A percentile compares a stretch with the other conserved stretches of the same genome.
These are phyloP conservation scores for Sander lucioperca DNA, from an alignment of 2,113 vertebrate genomes.

Conservation along the genomic window DNA sequence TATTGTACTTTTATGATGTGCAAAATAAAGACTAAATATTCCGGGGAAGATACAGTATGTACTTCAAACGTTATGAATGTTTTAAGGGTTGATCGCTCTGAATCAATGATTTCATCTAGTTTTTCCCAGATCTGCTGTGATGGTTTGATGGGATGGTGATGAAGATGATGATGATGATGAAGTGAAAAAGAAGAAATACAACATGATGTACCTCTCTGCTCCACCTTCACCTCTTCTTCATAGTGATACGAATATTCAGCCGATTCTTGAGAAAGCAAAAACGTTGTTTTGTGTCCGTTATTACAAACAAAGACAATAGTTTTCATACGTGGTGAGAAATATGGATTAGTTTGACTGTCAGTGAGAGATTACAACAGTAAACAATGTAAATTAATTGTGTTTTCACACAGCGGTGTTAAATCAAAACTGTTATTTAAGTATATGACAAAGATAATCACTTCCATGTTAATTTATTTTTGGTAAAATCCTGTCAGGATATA, in stretches of 20 bases:
- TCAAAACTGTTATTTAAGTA: background rate
- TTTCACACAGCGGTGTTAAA: background rate
- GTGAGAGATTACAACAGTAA: background rate
- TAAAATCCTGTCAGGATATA: background rate
- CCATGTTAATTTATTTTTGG: background rate
- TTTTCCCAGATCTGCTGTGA: constrained; percentile 42
- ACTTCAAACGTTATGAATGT: background rate
- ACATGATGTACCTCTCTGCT: constrained; percentile 67
- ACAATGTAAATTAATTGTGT: background rate
- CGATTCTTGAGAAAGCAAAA: constrained; percentile 50
- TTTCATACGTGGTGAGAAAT: background rate
- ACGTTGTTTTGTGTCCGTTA: background rate
- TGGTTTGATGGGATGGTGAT: constrained; percentile 15
- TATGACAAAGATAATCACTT: background rate
- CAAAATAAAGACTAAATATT: background rate
- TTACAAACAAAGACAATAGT: background rate
- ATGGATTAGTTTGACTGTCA: constrained; percentile 1
- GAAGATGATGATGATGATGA: background rate
- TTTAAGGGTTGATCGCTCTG: background rate
- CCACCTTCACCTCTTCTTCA: constrained; percentile 58
- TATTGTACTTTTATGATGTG: background rate
- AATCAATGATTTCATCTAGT: background rate
- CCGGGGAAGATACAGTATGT: too few species aligned
- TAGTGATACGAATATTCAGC: constrained; percentile 62
- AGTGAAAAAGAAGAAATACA: background rate